Evolutionary conservation across 2,113 vertebrate genomes (phyloP), one percentile per base, ranked within the genome.

Genomic region (Rhodinocichla rosea): DNA sequence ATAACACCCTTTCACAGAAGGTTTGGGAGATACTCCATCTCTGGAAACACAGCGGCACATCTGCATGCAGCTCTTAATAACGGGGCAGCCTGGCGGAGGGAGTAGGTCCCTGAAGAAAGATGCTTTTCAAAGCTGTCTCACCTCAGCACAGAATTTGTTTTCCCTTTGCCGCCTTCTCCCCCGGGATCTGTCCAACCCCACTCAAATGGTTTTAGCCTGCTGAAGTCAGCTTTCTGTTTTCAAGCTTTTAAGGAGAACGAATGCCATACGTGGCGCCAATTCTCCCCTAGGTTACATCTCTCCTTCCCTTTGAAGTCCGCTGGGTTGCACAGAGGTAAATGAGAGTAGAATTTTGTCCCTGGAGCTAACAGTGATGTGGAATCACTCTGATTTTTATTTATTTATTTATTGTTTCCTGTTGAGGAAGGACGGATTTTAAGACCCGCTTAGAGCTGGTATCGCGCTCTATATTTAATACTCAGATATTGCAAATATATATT

Each of bases 41-140:
- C 96, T 79, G 52, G 87, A 95, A 96, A 97, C 97, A 96, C 93
- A 96, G 73, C 68, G 59, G 81, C 95, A 97, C 97, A 96, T 96
- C 97, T 96, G 97, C 89, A 24, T 23, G 55, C 94, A 42, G 93
- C 79, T 50, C 92, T 67, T 55, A 85, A 89, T 81, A 89, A 89
- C 69, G 11, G 55, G 39, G 62, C 74, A 87, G 92, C 73, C 91
- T 45, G 90, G 60, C 11, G 62, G 53, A 70, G 73, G 55, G 87
- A 67, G 65, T 28, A 44, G 24, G 49, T 95, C 77, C 93, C 94
- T 53, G 91, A 78, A 96, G 95, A 95, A 96, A 92, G 94, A 76
- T 83, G 83, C 68, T 92, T 90, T 96, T 93, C 92, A 95, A 81
- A 88, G 89, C 74, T 53, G 35, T 55, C 73, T 83, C 89, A 95